Percentiles rank a stretch among this genome's conserved stretches.
Conservation (phyloP, 2,113 vertebrate species). For the Limanda limanda region DNA sequence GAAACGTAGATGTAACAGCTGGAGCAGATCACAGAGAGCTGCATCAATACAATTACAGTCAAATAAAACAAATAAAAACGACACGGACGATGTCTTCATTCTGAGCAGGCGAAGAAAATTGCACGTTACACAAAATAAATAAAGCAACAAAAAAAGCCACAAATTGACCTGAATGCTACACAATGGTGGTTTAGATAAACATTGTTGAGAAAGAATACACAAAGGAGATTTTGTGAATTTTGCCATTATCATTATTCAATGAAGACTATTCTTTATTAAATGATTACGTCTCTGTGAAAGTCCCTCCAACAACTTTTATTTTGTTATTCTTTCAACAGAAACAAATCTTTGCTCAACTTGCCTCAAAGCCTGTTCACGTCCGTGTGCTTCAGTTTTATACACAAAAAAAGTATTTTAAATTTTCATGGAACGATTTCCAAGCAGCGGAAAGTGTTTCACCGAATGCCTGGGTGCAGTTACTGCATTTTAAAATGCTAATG, state of each 20-base stretch:
- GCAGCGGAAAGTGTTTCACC: slow-evolving; percentile 2
- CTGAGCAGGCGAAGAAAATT: slow-evolving; percentile 6
- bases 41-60: background rate
- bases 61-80: slow-evolving; percentile 5
- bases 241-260: too few relatives aligned
- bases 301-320: too few relatives aligned
- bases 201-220: background rate
- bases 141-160: background rate
- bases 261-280: too few relatives aligned
- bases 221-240: background rate
- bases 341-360: background rate
- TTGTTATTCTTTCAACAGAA: too few relatives aligned
- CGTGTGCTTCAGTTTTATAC: too few relatives aligned
- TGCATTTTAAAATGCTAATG: slow-evolving; percentile 13
- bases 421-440: background rate
- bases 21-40: background rate
- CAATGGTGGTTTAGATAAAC: background rate
- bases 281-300: too few relatives aligned
- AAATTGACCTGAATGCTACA: background rate
- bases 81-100: background rate
- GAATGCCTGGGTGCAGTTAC: slow-evolving; percentile 6
- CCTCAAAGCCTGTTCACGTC: too few relatives aligned
- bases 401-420: too few relatives aligned
- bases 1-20: background rate
- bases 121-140: background rate